Evolutionary conservation across 2,797 vertebrate genomes (phyloP), one percentile per base, ranked within the genome.

Genomic region (Myioborus melanocephalus): DNA sequence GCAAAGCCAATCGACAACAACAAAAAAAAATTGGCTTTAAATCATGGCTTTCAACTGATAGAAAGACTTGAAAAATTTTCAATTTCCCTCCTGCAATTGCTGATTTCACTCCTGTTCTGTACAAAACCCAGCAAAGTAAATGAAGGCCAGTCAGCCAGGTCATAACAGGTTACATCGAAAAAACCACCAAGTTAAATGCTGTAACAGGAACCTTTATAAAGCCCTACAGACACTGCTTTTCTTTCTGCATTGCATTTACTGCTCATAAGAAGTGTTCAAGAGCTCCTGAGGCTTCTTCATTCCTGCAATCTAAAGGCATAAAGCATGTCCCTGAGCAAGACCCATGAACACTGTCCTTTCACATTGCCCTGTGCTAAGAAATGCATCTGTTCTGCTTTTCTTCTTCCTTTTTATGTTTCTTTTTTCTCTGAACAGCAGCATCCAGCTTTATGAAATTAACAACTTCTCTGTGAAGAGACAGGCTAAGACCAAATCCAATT

Each of bases 21-120:
- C 80, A 73, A 76, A 20, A 87, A 87, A 84, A 86, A 94, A 94
- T 1, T 83, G 68, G 88, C 88, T 89, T 90, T 88, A 93, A 96
- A 75, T 78, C 49, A 60, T 93, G 89, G 91, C 85, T 92, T 30
- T 77, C 35, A 93, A 93, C 27, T 0, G 3, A 91, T 4, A 91
- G 76, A 95, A 93, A 83, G 37, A 69, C 52, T 65, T 71, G n/a
- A 76, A 81, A 82, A 73, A 76, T 0, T 27, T 82, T 77, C 49
- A 30, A 65, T 87, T 66, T 77, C 53, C 47, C 32, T 78, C 49
- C 23, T 46, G 20, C 0, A 3, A 89, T 79, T 46, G 46, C 61
- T 60, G 56, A 76, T 88, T 90, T 85, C 87, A 49, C 56, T 94
- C 78, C 87, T 63, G 44, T 46, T 78, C 69, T 63, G 76, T 72